Conservation (phyloP, 2,797 vertebrate species). For the Lacerta agilis region DNA sequence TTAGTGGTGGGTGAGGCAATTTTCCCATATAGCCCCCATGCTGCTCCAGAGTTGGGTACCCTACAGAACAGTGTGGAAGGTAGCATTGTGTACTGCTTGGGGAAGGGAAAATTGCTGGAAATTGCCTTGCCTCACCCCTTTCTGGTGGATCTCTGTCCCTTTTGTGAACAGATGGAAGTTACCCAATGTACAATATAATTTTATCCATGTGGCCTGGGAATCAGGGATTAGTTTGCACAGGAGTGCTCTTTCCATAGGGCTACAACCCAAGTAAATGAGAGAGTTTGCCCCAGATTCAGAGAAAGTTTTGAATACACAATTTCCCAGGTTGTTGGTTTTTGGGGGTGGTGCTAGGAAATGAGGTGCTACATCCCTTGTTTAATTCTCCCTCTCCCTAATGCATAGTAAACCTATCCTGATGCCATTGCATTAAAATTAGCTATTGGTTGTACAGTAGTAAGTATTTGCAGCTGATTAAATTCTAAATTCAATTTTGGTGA, state of each 20-base stretch:
- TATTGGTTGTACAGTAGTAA: neutral
- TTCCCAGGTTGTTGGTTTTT: too few species aligned
- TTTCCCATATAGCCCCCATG: too few species aligned
- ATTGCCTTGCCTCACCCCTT: too few species aligned
- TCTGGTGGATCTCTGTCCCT: too few species aligned
- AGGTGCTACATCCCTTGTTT: neutral
- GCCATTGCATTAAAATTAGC: neutral
- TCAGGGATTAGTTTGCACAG: neutral
- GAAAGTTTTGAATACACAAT: neutral
- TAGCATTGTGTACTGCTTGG: too few species aligned
- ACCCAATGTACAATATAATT: neutral
- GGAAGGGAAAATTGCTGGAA: too few species aligned
- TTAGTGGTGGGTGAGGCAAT: too few species aligned
- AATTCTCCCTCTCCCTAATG: neutral
- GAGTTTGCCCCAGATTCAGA: neutral
- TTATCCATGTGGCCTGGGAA: neutral
- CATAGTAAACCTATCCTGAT: neutral
- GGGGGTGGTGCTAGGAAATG: neutral
- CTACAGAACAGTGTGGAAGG: too few species aligned
- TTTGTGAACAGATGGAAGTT: too few species aligned
- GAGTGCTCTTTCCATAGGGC: neutral
- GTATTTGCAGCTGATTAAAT: neutral
- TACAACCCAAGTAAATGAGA: neutral
- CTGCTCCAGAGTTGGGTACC: neutral
- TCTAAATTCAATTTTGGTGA: constrained; percentile 30